Conservation (phyloP, 1,140 invertebrate genomes). For the Polypedilum pembai region DNA sequence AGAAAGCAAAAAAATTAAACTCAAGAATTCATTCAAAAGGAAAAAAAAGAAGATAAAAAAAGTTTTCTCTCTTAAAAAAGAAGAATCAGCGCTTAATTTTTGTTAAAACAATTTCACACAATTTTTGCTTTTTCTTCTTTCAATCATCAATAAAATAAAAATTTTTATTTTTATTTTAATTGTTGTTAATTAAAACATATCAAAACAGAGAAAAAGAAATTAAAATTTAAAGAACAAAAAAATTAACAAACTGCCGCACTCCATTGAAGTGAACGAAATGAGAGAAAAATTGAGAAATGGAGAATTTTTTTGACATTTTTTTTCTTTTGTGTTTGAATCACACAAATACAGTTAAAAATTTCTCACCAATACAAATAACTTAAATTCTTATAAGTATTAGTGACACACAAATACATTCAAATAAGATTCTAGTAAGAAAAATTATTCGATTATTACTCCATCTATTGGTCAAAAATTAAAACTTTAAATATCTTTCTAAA, state of each 20-base stretch:
- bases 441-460: not conserved
- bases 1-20: not conserved
- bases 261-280: conserved; percentile 10
- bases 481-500: not conserved
- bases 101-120: not conserved
- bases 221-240: not conserved
- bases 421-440: not conserved
- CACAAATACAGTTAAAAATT: not conserved
- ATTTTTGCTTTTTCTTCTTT: not conserved
- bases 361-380: not conserved
- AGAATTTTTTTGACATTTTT: not conserved
- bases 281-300: not conserved
- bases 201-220: not conserved
- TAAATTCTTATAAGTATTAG: not conserved
- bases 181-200: conserved; percentile 8
- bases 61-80: not conserved
- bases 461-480: not conserved
- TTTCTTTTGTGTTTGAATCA: not conserved
- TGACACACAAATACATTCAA: not conserved
- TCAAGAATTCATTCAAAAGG: not conserved
- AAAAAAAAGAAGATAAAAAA: not conserved
- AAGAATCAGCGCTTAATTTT: conserved; percentile 3
- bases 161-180: not conserved
- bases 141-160: conserved; percentile 7
- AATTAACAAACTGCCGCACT: not conserved